These are phyloP conservation scores for Archocentrus centrarchus DNA, from an alignment of 2,113 vertebrate species.

Conservation along the genomic window DNA sequence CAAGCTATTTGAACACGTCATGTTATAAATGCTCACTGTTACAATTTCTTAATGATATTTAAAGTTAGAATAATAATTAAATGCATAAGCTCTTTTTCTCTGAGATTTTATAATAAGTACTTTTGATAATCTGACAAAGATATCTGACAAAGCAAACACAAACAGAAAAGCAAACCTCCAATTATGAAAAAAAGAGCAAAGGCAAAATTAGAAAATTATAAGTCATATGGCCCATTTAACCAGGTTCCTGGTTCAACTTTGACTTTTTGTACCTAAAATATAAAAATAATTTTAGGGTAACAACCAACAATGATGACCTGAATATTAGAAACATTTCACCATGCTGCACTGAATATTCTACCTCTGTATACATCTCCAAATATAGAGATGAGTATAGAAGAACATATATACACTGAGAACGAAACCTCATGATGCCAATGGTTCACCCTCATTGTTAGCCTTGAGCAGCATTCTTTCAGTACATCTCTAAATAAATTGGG, in stretches of 20 bases:
- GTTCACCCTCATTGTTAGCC: not conserved
- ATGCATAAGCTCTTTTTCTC: too few relatives aligned
- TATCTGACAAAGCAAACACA: not conserved
- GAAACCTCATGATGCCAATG: not conserved
- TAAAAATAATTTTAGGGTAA: not conserved
- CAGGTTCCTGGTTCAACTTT: not conserved
- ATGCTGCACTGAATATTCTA: not conserved
- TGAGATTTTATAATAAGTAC: not conserved
- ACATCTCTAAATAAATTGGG: not conserved
- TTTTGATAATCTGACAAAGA: not conserved
- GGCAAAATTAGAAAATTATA: not conserved
- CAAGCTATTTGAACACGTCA: not conserved
- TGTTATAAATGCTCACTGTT: too few relatives aligned
- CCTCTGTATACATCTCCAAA: not conserved
- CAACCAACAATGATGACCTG: not conserved
- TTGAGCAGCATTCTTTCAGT: not conserved
- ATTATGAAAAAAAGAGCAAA: not conserved
- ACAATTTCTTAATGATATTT: too few relatives aligned
- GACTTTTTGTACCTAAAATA: not conserved
- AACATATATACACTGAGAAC: not conserved
- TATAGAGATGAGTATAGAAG: not conserved
- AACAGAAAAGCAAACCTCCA: not conserved
- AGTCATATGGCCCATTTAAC: not conserved
- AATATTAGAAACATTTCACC: not conserved
- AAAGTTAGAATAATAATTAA: too few relatives aligned